Base-by-base conservation (phyloP, 2,113 vertebrate genomes). In the Ceyx cyanopectus region DNA sequence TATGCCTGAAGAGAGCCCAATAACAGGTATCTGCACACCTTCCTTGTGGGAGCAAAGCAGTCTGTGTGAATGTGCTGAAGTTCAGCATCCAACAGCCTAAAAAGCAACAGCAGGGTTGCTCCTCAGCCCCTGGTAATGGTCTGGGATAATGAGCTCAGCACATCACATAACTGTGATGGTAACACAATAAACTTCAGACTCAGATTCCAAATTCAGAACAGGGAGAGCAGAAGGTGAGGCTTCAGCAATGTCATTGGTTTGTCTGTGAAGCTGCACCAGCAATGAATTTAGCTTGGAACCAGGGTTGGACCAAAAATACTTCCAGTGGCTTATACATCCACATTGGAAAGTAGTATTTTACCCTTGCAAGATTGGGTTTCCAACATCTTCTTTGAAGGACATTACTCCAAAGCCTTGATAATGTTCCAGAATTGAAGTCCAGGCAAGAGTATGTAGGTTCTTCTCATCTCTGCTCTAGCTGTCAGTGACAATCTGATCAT, bases 241-340 rank as follows among this genome's bases (percentile, higher is more conserved):
- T 74, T 80, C 68, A 63, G 19, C 46, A 40, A 5, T 15, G 10
- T n/a, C 48, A 67, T 11, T 0, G 0, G 6, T n/a, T 1, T 34
- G 70, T 14, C 21, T 32, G 22, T 20, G 27, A 53, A 61, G 34
- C 6, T 72, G 30, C 19, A 78, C 16, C 69, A 83, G 57, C 29
- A 84, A 76, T 96, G 58, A 85, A 82, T 69, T 73, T 58, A 62
- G 86, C 43, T 43, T 8, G 19, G 26, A 63, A 81, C 17, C 1
- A 1, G 8, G 9, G 22, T 14, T 60, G 54, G 14, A 67, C 6
- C 56, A 83, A 60, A 76, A 82, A 9, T 5, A 1, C 4, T 69
- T 58, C 32, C 7, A 50, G 10, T n/a, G 15, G 50, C 24, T 87
- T 54, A 23, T 24, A 46, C 27, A 60, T 78, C 43, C 37, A 43